Conservation (phyloP, 1,140 invertebrate species). For the Micrasema minimum region DNA sequence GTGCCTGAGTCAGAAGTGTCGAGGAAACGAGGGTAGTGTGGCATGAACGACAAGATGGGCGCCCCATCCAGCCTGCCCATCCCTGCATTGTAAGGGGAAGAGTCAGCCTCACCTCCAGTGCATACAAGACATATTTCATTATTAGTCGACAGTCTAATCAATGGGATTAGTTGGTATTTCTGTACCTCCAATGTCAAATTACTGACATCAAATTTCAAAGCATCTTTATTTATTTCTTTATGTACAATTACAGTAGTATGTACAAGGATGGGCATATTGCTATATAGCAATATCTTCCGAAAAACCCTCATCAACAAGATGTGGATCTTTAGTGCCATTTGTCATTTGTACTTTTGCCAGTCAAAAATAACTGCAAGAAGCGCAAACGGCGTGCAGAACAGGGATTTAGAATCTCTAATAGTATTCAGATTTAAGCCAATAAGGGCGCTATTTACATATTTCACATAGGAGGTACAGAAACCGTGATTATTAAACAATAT, state of each 20-base stretch:
- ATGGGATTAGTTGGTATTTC: slow-evolving; percentile 21
- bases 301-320: not conserved
- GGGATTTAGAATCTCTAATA: too few relatives aligned
- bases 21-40: slow-evolving; percentile 50
- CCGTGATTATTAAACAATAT: slow-evolving; percentile 28
- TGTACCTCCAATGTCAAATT: slow-evolving; percentile 23
- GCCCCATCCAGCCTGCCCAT: slow-evolving; percentile 51
- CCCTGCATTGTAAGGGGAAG: slow-evolving; percentile 51
- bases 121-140: slow-evolving; percentile 46
- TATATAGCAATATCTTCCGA: too few relatives aligned
- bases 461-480: slow-evolving; percentile 18
- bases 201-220: too few relatives aligned
- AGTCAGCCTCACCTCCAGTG: slow-evolving; percentile 50
- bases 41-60: slow-evolving; percentile 50
- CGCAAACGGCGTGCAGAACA: too few relatives aligned
- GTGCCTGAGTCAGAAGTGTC: slow-evolving; percentile 53
- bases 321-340: too few relatives aligned
- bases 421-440: too few relatives aligned
- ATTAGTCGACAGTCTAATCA: slow-evolving; percentile 45
- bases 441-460: too few relatives aligned
- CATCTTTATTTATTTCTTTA: too few relatives aligned
- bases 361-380: too few relatives aligned
- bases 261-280: too few relatives aligned
- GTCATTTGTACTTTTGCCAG: too few relatives aligned
- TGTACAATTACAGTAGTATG: too few relatives aligned